A percentile compares a stretch with the other conserved stretches of the same genome.
phyloP scores from a whole-genome alignment of 1,140 invertebrate species.

The Drosophila sp. region DNA sequence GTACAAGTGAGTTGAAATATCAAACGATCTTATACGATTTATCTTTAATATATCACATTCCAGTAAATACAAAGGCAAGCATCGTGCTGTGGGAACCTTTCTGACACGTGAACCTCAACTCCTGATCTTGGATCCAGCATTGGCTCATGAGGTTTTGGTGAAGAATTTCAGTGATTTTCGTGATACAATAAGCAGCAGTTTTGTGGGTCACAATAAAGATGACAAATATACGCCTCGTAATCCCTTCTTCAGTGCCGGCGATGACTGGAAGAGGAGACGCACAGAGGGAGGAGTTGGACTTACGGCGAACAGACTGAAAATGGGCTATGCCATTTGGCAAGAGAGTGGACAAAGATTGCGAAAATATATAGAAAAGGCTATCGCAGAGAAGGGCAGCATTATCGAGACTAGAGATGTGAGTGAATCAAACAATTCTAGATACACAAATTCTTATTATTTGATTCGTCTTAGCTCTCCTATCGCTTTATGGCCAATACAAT shows the following conservation, averaged over 20 bases:
- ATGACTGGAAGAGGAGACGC: constrained; percentile 85
- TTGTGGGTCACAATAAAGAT: constrained; percentile 49
- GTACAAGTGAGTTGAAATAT: constrained; percentile 55
- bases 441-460: background rate
- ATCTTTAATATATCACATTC: background rate
- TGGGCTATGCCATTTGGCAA: constrained; percentile 62
- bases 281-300: constrained; percentile 84
- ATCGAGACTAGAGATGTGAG: constrained; percentile 68
- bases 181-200: constrained; percentile 71
- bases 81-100: constrained; percentile 82
- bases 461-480: constrained; percentile 49
- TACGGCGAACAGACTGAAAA: constrained; percentile 80
- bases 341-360: constrained; percentile 46
- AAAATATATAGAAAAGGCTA: constrained; percentile 36
- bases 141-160: constrained; percentile 84
- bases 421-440: background rate
- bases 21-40: background rate
- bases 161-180: constrained; percentile 83
- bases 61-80: constrained; percentile 66
- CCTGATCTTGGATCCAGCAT: constrained; percentile 84
- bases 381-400: constrained; percentile 29
- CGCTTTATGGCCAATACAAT: constrained; percentile 83
- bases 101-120: constrained; percentile 82
- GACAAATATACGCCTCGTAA: constrained; percentile 83
- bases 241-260: constrained; percentile 83